These are phyloP conservation scores for Cyphomyrus discorhynchus DNA, from an alignment of 2,113 vertebrate species.

Conservation along the genomic window DNA sequence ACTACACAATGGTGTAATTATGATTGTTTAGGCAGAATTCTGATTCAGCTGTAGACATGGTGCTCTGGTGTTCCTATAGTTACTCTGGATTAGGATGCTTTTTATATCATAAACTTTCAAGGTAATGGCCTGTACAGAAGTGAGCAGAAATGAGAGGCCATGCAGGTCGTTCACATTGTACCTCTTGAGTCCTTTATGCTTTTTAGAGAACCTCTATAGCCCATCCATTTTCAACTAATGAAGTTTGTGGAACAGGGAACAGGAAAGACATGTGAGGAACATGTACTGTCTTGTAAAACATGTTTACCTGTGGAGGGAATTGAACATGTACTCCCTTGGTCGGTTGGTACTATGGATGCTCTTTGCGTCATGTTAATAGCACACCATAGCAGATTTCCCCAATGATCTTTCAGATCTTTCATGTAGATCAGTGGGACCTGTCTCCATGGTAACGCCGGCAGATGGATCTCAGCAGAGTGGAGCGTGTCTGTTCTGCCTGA, in stretches of 20 bases:
- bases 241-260: not conserved
- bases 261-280: not conserved
- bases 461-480: constrained; percentile 41
- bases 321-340: constrained; percentile 16
- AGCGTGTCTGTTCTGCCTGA: constrained; percentile 35
- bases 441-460: constrained; percentile 47
- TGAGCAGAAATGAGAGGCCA: not conserved
- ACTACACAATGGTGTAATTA: not conserved
- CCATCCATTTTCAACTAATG: not conserved
- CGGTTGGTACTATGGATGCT: constrained; percentile 33
- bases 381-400: constrained; percentile 40
- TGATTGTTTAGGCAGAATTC: not conserved
- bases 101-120: not conserved
- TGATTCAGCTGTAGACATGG: not conserved
- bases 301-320: constrained; percentile 1
- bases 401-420: constrained; percentile 35
- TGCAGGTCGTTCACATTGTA: not conserved
- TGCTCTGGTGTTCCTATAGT: not conserved
- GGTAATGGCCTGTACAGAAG: not conserved
- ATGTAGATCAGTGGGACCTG: constrained; percentile 46
- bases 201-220: not conserved
- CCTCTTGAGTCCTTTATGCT: not conserved
- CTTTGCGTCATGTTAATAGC: constrained; percentile 41
- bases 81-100: not conserved
- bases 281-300: constrained; percentile 15